A percentile compares a stretch with the other conserved stretches of the same genome.
These are phyloP conservation scores for Acanthosoma haemorrhoidale DNA, from an alignment of 2,888 invertebrate species.

Conservation along the genomic window DNA sequence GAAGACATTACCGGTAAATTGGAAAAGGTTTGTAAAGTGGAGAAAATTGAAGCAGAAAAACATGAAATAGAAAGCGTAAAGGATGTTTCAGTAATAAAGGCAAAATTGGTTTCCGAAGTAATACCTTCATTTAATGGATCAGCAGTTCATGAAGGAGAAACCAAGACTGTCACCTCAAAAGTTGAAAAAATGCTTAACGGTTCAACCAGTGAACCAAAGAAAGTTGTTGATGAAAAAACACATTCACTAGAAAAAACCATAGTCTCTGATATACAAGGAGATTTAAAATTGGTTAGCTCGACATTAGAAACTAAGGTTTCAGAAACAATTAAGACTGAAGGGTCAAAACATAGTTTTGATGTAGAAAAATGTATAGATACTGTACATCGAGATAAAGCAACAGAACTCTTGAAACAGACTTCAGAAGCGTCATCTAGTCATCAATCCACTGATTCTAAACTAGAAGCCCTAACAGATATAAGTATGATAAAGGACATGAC, in stretches of 20 bases:
- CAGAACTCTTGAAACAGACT: background rate
- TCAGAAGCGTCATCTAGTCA: conserved; percentile 13
- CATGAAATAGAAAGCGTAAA: conserved; percentile 28
- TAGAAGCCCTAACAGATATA: conserved; percentile 27
- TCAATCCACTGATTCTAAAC: background rate
- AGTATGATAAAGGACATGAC: conserved; percentile 23
- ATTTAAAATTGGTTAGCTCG: background rate
- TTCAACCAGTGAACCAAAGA: background rate
- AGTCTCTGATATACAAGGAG: background rate
- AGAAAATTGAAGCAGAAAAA: conserved; percentile 19
- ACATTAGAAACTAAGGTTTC: background rate
- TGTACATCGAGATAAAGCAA: background rate
- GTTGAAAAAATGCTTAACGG: background rate
- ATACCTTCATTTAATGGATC: conserved; percentile 9
- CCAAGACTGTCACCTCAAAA: background rate
- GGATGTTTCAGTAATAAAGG: conserved; percentile 22
- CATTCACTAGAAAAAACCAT: background rate
- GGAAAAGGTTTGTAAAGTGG: conserved; percentile 22
- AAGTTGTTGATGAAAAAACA: background rate
- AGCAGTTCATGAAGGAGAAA: background rate
- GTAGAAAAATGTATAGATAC: conserved; percentile 3
- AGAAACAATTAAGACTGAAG: conserved; percentile 19
- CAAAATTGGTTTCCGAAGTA: conserved; percentile 13
- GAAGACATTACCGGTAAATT: background rate
- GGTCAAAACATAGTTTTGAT: background rate